Conservation (phyloP, 2,888 invertebrate species). For the Dorcus parallelipipedus region DNA sequence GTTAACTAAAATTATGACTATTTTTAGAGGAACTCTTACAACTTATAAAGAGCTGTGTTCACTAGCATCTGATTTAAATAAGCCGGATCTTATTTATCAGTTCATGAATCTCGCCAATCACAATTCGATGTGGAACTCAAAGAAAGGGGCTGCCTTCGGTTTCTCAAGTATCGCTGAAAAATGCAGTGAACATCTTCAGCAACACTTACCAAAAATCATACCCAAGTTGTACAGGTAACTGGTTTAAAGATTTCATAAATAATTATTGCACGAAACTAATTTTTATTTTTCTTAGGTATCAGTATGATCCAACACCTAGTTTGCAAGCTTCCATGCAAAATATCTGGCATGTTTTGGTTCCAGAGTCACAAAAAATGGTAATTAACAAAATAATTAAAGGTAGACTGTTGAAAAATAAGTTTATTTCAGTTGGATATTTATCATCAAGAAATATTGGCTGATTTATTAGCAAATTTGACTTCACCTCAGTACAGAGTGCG, state of each 20-base stretch:
- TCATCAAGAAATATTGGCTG: conserved; percentile 75
- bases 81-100: conserved; percentile 92
- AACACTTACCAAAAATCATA: conserved; percentile 79
- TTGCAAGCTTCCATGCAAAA: conserved; percentile 91
- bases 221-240: conserved; percentile 67
- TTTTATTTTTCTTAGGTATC: conserved; percentile 58
- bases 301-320: conserved; percentile 90
- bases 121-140: conserved; percentile 92
- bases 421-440: conserved; percentile 70
- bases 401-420: conserved; percentile 1
- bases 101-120: conserved; percentile 96
- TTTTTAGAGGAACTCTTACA: conserved; percentile 74
- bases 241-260: no score
- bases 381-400: not conserved
- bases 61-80: conserved; percentile 88
- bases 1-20: not conserved
- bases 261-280: no score
- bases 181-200: conserved; percentile 79
- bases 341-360: conserved; percentile 90
- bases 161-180: conserved; percentile 82
- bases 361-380: conserved; percentile 80
- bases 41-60: conserved; percentile 95
- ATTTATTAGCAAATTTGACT: conserved; percentile 77
- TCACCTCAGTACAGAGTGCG: conserved; percentile 84
- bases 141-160: conserved; percentile 92